Evolutionary conservation across 2,888 invertebrate species (phyloP).

Genomic region (Ceraclea dissimilis): DNA sequence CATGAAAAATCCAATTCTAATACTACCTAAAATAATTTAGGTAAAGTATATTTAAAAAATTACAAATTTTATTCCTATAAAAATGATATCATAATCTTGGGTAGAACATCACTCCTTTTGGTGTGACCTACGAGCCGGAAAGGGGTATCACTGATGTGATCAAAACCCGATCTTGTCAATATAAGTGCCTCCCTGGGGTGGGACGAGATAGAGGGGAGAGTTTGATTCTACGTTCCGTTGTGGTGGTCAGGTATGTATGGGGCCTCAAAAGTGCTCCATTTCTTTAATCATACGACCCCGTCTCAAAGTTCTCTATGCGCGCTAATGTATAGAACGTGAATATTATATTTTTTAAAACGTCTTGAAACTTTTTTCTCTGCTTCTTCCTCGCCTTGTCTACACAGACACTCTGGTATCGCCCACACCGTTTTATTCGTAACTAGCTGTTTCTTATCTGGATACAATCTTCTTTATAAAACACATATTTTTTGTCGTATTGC

Average conservation of each 20-base stretch:
- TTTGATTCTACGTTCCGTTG: constrained; percentile 7
- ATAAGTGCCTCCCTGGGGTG: constrained; percentile 13
- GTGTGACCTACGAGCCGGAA: constrained; percentile 15
- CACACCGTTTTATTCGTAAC: too few relatives aligned
- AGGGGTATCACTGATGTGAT: constrained; percentile 21
- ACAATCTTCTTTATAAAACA: too few relatives aligned
- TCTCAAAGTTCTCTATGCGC: constrained; percentile 21
- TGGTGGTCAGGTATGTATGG: constrained; percentile 9
- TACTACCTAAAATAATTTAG: too few relatives aligned
- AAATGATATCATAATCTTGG: too few relatives aligned
- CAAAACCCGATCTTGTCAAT: constrained; percentile 26
- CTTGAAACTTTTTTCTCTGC: constrained; percentile 7
- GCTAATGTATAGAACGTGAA: constrained; percentile 26
- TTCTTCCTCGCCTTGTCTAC: constrained; percentile 3
- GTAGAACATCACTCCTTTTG: neutral
- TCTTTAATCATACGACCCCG: constrained; percentile 20
- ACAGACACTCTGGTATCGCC: too few relatives aligned
- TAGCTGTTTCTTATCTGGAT: too few relatives aligned
- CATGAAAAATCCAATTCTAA: too few relatives aligned
- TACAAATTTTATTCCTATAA: too few relatives aligned
- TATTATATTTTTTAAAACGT: constrained; percentile 25
- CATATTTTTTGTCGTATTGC: too few relatives aligned
- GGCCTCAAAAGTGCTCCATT: constrained; percentile 14
- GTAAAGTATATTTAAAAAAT: neutral
- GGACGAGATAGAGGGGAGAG: neutral